Evolutionary conservation across 2,888 invertebrate genomes (phyloP), one percentile per base, ranked within the genome.

Genomic region (Spisula solida): DNA sequence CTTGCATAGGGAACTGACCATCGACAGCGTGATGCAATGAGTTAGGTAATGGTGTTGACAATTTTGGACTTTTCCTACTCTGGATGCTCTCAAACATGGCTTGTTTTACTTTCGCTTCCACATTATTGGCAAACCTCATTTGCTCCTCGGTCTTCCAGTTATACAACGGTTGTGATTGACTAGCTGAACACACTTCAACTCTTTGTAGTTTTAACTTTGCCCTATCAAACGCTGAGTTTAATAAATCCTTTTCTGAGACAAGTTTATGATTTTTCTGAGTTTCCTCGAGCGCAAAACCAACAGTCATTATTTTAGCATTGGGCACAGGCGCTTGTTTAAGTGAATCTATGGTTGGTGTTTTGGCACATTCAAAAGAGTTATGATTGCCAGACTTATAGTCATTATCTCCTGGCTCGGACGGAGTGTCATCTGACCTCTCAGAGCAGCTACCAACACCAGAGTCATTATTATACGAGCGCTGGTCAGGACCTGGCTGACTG

Each of bases 381-480:
- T 88, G 55, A 51, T 91, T 88, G 55, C 91, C 91, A 85, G 92
- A 86, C 87, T 94, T 93, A 80, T 93, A 95, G 85, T 95, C 95
- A 82, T 91, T 92, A 92, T 95, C 95, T 85, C 95, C 95, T 29
- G 94, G 93, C 91, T 95, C 95, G 82, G 95, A 94, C 82, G 95
- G 95, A 51, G 94, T 94, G 88, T 95, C 95, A 88, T 95, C 95
- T 4, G 95, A 95, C 80, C 95, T 91, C 85, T 95, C 95, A 31
- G 95, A 95, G 31, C 95, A 94, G 89, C 95, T 95, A 29, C 95
- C 95, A 10, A 95, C 93, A 84, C 95, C 95, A 34, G 95, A 95
- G 85, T 95, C 95, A 93, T 95, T 94, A 91, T 95, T 95, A 90
- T 95, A 94, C 20, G 91, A 92, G 83, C 95, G 94, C 18, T 91